Evolutionary conservation across 2,888 invertebrate genomes (phyloP).

Genomic region (Athalia rosae): DNA sequence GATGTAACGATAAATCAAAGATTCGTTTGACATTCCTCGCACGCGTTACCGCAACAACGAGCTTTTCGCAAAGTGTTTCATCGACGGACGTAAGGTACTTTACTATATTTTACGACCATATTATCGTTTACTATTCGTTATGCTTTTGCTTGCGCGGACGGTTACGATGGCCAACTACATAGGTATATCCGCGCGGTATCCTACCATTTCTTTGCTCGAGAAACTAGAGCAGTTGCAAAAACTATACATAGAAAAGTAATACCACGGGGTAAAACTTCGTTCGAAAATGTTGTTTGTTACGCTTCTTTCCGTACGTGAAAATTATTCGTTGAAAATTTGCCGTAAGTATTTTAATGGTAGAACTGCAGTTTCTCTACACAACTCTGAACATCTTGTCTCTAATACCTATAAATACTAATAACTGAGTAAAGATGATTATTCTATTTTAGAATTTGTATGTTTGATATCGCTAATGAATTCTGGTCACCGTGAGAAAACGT

Average conservation of each 20-base stretch:
- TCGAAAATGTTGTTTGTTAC: background rate
- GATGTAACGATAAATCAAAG: constrained; percentile 12
- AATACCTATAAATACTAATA: background rate
- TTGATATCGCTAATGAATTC: background rate
- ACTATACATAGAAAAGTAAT: background rate
- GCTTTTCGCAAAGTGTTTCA: constrained; percentile 31
- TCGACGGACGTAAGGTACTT: constrained; percentile 25
- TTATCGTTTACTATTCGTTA: constrained; percentile 33
- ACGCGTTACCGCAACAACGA: constrained; percentile 11
- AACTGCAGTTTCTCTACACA: no score
- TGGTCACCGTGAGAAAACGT: background rate
- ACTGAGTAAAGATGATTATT: no score
- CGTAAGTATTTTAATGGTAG: no score
- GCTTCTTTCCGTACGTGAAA: background rate
- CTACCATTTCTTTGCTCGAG: constrained; percentile 5
- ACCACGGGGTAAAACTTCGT: background rate
- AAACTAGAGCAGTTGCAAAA: background rate
- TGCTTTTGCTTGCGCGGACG: background rate
- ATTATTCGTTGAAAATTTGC: no score
- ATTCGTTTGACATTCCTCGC: constrained; percentile 14
- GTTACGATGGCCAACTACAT: constrained; percentile 19
- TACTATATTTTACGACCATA: constrained; percentile 21
- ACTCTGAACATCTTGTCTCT: background rate
- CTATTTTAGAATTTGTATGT: no score
- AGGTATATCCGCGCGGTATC: no score